Evolutionary conservation across 2,113 vertebrate species (phyloP).

Genomic region (Bos taurus): DNA sequence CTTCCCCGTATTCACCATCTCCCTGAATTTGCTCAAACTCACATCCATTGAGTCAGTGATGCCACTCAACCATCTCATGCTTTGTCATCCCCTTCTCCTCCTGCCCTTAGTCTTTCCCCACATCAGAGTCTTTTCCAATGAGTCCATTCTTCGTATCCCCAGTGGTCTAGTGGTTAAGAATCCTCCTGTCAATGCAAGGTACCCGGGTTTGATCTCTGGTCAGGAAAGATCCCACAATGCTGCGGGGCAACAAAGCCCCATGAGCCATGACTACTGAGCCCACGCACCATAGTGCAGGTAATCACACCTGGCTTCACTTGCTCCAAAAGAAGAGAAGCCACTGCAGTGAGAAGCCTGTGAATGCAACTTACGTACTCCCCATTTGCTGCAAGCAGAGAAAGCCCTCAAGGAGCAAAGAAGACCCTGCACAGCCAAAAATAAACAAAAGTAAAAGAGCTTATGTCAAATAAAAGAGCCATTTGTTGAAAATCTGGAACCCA

Average conservation of each 20-base stretch:
- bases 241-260: neutral
- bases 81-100: neutral
- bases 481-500: neutral
- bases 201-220: neutral
- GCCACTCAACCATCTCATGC: neutral
- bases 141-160: neutral
- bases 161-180: neutral
- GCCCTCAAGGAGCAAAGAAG: neutral
- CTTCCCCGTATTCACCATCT: neutral
- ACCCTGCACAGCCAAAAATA: neutral
- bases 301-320: neutral
- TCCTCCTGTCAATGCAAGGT: neutral
- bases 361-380: neutral
- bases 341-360: neutral
- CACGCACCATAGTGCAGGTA: neutral
- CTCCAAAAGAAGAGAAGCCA: neutral
- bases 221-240: neutral
- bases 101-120: neutral
- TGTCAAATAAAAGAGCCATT: neutral
- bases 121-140: neutral
- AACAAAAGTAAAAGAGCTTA: neutral
- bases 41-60: neutral
- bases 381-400: neutral
- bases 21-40: neutral
- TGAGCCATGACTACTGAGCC: neutral